These are phyloP conservation scores for Resseliella maxima DNA, from an alignment of 2,888 invertebrate genomes.

Conservation along the genomic window DNA sequence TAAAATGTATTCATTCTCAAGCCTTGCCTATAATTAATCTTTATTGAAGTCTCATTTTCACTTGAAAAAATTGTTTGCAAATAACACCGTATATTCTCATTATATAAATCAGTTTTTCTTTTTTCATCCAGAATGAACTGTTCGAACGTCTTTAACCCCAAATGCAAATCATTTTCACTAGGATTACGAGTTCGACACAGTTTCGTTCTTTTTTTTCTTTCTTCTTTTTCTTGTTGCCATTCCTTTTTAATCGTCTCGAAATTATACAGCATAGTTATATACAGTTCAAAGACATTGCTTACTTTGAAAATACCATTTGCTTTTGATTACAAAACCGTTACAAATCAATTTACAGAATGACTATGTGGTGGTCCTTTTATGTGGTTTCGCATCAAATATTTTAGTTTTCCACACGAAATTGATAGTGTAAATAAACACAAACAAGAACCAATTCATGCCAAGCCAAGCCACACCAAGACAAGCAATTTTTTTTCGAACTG, in stretches of 20 bases:
- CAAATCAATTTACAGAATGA: background rate
- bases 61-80: background rate
- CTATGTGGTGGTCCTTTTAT: too few species aligned
- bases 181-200: background rate
- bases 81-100: background rate
- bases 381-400: too few species aligned
- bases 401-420: too few species aligned
- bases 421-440: too few species aligned
- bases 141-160: background rate
- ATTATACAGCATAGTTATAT: too few species aligned
- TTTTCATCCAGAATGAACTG: too few species aligned
- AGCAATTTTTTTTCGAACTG: background rate
- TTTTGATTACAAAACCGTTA: background rate
- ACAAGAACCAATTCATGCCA: too few species aligned
- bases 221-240: too few species aligned
- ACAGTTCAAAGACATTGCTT: background rate
- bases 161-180: conserved; percentile 17
- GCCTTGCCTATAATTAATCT: background rate
- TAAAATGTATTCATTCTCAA: background rate
- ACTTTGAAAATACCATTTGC: background rate
- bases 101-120: too few species aligned
- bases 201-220: background rate
- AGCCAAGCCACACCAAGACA: too few species aligned
- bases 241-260: too few species aligned
- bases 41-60: background rate